A percentile compares a stretch with the other conserved stretches of the same genome.
Conservation (phyloP, 35 echinoderm and acorn worm genomes). For the Patiria miniata region DNA sequence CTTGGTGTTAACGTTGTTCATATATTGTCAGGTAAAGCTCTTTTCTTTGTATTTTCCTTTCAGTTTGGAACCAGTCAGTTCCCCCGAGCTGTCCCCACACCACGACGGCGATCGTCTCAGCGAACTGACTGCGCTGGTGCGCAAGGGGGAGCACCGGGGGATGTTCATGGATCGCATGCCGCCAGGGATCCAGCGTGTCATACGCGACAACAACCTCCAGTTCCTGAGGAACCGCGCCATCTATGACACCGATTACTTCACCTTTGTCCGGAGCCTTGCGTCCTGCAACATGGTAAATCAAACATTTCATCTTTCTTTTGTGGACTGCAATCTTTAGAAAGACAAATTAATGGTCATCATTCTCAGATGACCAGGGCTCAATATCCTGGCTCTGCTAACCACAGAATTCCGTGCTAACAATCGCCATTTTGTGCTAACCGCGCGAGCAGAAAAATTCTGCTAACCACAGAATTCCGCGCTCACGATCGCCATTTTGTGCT, state of each 20-base stretch:
- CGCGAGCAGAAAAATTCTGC: too few species aligned
- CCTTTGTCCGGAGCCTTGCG: constrained; percentile 72
- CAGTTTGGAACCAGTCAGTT: constrained; percentile 79
- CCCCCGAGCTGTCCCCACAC: constrained; percentile 86
- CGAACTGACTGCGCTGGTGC: constrained; percentile 84
- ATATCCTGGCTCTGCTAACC: too few species aligned
- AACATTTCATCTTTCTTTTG: too few species aligned
- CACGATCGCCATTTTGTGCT: too few species aligned
- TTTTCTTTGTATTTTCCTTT: background rate
- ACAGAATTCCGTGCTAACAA: too few species aligned
- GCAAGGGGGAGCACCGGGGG: constrained; percentile 87
- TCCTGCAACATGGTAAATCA: constrained; percentile 91
- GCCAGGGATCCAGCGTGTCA: constrained; percentile 74
- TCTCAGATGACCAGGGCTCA: too few species aligned
- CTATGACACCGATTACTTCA: constrained; percentile 93
- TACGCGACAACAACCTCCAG: constrained; percentile 84
- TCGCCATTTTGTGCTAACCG: too few species aligned
- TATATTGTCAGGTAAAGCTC: too few species aligned
- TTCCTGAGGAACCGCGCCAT: constrained; percentile 78
- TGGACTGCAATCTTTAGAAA: too few species aligned
- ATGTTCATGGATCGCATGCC: constrained; percentile 95
- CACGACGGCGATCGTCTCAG: constrained; percentile 81
- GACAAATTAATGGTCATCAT: too few species aligned
- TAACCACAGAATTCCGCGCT: too few species aligned
- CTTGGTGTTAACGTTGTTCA: too few species aligned